Percentiles rank a stretch among this genome's conserved stretches.
Evolutionary conservation across 92 coral and sea anemone species (phyloP).

Genomic region (Porites rus): DNA sequence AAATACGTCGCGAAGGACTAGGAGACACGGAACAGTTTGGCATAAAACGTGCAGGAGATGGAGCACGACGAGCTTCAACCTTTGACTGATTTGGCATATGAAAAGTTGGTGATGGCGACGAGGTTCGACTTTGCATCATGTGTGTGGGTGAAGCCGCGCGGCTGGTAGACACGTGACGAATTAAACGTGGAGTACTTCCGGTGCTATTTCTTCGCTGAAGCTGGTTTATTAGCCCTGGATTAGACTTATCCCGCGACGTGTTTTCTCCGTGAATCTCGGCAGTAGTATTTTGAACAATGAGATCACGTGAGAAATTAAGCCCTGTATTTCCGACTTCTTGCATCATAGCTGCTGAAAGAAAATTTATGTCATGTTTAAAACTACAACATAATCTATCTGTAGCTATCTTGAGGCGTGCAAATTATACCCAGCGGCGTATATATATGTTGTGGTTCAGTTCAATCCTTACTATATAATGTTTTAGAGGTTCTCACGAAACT

Average conservation of each 20-base stretch:
- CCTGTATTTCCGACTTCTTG: constrained; percentile 4
- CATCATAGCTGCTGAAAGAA: constrained; percentile 21
- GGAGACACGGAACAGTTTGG: constrained; percentile 36
- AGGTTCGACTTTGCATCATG: not conserved
- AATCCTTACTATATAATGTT: no score
- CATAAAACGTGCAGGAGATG: constrained; percentile 19
- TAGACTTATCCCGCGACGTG: not conserved
- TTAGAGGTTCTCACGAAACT: no score
- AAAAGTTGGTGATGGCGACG: constrained; percentile 21
- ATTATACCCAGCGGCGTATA: no score
- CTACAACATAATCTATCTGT: not conserved
- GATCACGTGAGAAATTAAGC: constrained; percentile 9
- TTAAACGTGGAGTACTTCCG: constrained; percentile 35
- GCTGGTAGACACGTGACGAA: constrained; percentile 16
- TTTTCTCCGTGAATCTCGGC: constrained; percentile 2
- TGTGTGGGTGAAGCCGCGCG: constrained; percentile 18
- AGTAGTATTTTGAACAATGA: not conserved
- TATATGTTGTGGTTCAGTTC: no score
- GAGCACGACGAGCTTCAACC: constrained; percentile 21
- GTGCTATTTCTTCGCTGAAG: constrained; percentile 40
- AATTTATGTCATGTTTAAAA: not conserved
- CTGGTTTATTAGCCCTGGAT: not conserved
- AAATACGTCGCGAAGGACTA: not conserved
- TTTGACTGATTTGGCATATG: constrained; percentile 20
- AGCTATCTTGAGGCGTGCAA: no score